A percentile compares a stretch with the other conserved stretches of the same genome.
phyloP scores from a whole-genome alignment of 30 jellyfish, hydroid and myxozoan genomes.

The Cassiopea xamachana region DNA sequence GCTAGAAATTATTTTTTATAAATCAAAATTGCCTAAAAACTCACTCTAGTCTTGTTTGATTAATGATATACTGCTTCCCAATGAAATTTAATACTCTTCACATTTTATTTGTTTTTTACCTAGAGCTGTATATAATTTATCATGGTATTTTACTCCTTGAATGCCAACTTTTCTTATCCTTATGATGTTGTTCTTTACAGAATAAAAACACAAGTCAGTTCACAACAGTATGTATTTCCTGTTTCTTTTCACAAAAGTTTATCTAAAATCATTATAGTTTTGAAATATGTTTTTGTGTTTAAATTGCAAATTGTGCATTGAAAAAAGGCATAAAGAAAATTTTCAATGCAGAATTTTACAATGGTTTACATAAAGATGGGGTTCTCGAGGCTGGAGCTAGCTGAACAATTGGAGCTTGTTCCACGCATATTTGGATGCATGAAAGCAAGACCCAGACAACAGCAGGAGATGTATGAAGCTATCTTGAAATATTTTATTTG shows the following conservation, averaged over 20 bases:
- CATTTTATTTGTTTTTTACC: too few species aligned
- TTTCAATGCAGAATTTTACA: constrained; percentile 80
- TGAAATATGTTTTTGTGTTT: too few species aligned
- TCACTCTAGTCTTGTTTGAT: too few species aligned
- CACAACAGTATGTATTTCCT: constrained; percentile 39
- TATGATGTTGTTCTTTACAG: not conserved
- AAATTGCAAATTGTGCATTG: too few species aligned
- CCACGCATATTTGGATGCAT: constrained; percentile 81
- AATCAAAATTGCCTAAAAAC: too few species aligned
- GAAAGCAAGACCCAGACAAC: constrained; percentile 58
- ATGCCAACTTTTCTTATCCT: not conserved
- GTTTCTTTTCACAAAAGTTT: not conserved
- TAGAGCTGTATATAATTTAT: too few species aligned
- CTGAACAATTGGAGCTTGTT: constrained; percentile 47
- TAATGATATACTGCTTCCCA: too few species aligned
- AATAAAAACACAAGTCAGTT: constrained; percentile 40
- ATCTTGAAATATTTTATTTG: not conserved
- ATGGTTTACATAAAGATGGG: constrained; percentile 95
- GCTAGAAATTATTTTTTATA: too few species aligned
- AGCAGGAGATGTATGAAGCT: constrained; percentile 79
- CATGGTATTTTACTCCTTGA: not conserved
- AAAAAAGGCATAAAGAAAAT: not conserved
- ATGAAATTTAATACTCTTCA: too few species aligned
- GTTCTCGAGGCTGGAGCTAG: constrained; percentile 59
- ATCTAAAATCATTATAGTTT: not conserved